Percentiles rank a stretch among this genome's conserved stretches.
These are phyloP conservation scores for Melanotaenia parkinsoni DNA, from an alignment of 2,797 vertebrate species.

Conservation along the genomic window DNA sequence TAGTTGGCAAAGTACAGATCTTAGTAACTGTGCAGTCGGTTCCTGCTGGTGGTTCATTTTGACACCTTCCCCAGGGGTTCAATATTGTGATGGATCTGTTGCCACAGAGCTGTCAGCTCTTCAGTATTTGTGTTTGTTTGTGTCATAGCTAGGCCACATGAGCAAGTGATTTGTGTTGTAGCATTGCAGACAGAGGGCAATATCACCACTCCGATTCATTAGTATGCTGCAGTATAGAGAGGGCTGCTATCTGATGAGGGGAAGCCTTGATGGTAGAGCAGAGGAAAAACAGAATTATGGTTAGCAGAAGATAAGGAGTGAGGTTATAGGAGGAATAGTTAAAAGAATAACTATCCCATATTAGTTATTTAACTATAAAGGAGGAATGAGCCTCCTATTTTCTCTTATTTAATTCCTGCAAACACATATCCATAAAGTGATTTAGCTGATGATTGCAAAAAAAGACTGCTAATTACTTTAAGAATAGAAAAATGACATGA, in stretches of 20 bases:
- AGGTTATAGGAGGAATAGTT: neutral
- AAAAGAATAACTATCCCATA: neutral
- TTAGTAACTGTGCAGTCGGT: slow-evolving; percentile 35
- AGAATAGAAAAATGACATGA: neutral
- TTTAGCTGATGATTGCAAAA: slow-evolving; percentile 1
- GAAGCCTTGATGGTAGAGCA: slow-evolving; percentile 46
- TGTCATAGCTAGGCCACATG: slow-evolving; percentile 58
- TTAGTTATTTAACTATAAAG: neutral
- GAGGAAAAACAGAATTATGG: slow-evolving; percentile 20
- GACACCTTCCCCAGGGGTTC: slow-evolving; percentile 53
- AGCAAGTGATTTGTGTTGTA: slow-evolving; percentile 66
- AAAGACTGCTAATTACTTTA: slow-evolving; percentile 8
- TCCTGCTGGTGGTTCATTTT: slow-evolving; percentile 56
- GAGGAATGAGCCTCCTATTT: neutral
- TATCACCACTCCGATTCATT: slow-evolving; percentile 66
- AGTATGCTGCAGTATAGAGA: slow-evolving; percentile 65
- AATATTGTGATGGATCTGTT: slow-evolving; percentile 64
- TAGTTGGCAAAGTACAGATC: slow-evolving; percentile 47
- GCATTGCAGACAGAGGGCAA: slow-evolving; percentile 61
- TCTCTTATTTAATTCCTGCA: slow-evolving; percentile 5
- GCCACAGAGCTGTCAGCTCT: slow-evolving; percentile 63
- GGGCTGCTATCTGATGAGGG: slow-evolving; percentile 65
- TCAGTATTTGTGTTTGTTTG: slow-evolving; percentile 72
- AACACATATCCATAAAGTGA: slow-evolving; percentile 15
- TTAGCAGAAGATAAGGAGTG: slow-evolving; percentile 18